These are phyloP conservation scores for Eutolmus rufibarbis DNA, from an alignment of 2,888 invertebrate genomes.

Conservation along the genomic window DNA sequence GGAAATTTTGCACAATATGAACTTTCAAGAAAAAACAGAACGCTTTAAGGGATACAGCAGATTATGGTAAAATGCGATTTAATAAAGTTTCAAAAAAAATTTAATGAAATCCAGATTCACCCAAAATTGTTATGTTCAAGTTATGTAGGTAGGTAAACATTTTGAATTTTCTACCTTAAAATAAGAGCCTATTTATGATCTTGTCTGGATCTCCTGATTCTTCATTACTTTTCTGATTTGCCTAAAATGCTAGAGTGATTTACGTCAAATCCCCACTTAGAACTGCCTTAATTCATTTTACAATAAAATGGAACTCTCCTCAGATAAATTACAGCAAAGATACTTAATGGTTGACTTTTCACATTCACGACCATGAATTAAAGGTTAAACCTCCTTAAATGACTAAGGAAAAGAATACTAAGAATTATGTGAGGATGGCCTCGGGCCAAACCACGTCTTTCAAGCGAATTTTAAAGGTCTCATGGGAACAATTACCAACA, in stretches of 20 bases:
- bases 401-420: not conserved
- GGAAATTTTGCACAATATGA: not conserved
- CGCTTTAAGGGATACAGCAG: not conserved
- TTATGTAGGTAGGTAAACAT: not conserved
- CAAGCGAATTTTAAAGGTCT: not conserved
- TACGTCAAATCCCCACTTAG: not conserved
- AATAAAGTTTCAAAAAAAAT: not conserved
- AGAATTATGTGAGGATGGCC: not conserved
- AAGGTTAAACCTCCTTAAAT: not conserved
- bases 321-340: not conserved
- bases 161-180: not conserved
- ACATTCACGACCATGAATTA: not conserved
- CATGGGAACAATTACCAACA: not conserved
- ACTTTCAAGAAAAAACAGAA: not conserved
- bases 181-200: not conserved
- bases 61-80: not conserved
- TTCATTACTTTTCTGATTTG: not conserved
- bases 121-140: not conserved
- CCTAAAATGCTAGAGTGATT: not conserved
- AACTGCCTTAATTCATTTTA: not conserved
- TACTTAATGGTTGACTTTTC: not conserved
- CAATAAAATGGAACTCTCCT: not conserved
- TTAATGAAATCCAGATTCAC: not conserved
- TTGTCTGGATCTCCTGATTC: not conserved
- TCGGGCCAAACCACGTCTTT: not conserved